A percentile compares a stretch with the other conserved stretches of the same genome.
Evolutionary conservation across 1,140 invertebrate genomes (phyloP).

Genomic region (Aphelenchoides avenae): DNA sequence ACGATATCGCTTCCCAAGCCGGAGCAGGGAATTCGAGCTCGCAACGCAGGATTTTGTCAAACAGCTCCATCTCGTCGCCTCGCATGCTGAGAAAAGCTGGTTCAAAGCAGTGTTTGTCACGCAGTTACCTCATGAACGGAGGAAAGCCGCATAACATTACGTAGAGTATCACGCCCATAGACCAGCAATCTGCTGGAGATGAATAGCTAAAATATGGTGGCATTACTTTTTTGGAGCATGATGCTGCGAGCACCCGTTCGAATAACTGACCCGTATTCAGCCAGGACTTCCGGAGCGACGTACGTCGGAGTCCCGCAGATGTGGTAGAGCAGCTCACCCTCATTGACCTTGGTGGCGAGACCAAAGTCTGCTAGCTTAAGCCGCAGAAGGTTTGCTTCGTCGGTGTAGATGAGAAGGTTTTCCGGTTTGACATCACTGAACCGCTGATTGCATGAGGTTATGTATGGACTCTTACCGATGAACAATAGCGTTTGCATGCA

Average conservation of each 20-base stretch:
- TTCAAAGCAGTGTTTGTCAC: background rate
- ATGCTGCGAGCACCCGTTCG: too few relatives aligned
- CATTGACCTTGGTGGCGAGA: constrained; percentile 80
- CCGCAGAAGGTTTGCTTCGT: constrained; percentile 68
- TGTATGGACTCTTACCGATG: too few relatives aligned
- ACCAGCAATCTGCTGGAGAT: constrained; percentile 86
- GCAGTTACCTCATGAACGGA: constrained; percentile 69
- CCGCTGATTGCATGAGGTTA: too few relatives aligned
- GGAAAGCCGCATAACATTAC: constrained; percentile 95
- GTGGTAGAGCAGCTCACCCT: constrained; percentile 28
- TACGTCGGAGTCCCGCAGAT: constrained; percentile 98
- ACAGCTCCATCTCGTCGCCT: constrained; percentile 35
- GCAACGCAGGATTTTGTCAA: constrained; percentile 26
- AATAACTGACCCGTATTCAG: constrained; percentile 88
- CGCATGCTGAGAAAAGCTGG: constrained; percentile 13
- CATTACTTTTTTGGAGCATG: too few relatives aligned
- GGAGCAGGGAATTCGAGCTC: constrained; percentile 31
- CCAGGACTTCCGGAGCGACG: constrained; percentile 92
- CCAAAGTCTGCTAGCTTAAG: constrained; percentile 96
- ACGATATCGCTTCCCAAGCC: constrained; percentile 25
- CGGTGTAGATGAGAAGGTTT: constrained; percentile 18
- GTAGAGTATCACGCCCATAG: constrained; percentile 90
- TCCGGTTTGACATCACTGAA: constrained; percentile 35
- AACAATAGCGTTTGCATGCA: too few relatives aligned
- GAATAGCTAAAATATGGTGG: constrained; percentile 65